A percentile compares a stretch with the other conserved stretches of the same genome.
These are phyloP conservation scores for Microtus ochrogaster DNA, from an alignment of 2,113 vertebrate genomes.

Conservation along the genomic window DNA sequence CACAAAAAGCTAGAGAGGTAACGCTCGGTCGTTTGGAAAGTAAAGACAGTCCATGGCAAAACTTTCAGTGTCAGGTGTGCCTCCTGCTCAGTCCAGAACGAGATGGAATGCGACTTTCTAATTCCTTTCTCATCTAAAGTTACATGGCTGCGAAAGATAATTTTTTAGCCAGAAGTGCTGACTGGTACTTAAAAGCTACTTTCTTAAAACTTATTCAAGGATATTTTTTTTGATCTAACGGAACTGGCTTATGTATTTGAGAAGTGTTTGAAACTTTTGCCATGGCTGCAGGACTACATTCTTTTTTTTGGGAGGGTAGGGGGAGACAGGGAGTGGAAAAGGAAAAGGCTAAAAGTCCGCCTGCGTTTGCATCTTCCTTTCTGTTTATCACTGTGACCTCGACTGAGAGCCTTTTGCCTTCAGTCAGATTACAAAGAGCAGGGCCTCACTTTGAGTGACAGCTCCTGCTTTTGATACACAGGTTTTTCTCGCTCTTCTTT, in stretches of 20 bases:
- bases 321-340: constrained; percentile 73
- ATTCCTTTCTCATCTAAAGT: constrained; percentile 89
- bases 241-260: constrained; percentile 90
- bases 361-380: constrained; percentile 85
- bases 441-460: constrained; percentile 86
- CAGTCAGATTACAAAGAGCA: constrained; percentile 87
- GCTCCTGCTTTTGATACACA: constrained; percentile 86
- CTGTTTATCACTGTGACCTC: constrained; percentile 86
- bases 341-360: constrained; percentile 81
- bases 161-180: constrained; percentile 89
- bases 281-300: constrained; percentile 92
- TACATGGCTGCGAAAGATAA: constrained; percentile 88
- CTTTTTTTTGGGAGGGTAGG: constrained; percentile 81
- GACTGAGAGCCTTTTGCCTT: constrained; percentile 90
- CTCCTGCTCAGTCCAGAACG: constrained; percentile 89
- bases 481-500: constrained; percentile 85
- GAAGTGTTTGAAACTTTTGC: constrained; percentile 94
- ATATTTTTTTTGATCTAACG: constrained; percentile 87
- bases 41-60: constrained; percentile 96
- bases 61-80: constrained; percentile 91
- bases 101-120: constrained; percentile 89
- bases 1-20: constrained; percentile 99
- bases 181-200: constrained; percentile 88
- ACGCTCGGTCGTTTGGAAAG: constrained; percentile 99
- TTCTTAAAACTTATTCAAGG: constrained; percentile 89